Evolutionary conservation across 2,888 invertebrate genomes (phyloP), one percentile per base, ranked within the genome.

Genomic region (Drosophila histrio): DNA sequence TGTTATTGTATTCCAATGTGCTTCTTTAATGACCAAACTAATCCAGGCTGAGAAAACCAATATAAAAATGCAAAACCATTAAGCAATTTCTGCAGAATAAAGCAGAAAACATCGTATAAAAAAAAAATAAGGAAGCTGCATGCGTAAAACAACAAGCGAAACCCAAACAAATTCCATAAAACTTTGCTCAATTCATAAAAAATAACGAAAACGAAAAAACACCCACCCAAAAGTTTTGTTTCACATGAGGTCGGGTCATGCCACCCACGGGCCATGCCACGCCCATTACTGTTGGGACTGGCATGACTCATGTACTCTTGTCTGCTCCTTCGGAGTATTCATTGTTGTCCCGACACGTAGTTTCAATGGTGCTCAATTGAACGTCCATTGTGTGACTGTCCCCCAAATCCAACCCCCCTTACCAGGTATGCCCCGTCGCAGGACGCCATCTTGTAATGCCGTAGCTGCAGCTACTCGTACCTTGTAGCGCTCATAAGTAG

Each of bases 101-200:
- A n/a, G 15, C 32, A 46, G 32, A 49, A 39, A 32, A 54, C n/a
- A 38, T 22, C 36, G 34, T 36, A 44, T 11, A 53, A 61, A 30
- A 34, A 43, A 24, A 38, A 73, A 13, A 53, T 28, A 77, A 38
- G 26, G 17, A 39, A 66, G 46, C 49, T 72, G 77, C 52, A 46
- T 30, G 56, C 47, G 26, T 24, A 44, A 60, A 59, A 38, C 38
- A 46, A 46, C 44, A 9, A 46, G 39, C 36, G 26, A 54, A 66
- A 26, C 32, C 50, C 43, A 59, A 77, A 72, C 62, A 84, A 77
- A 85, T 69, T 70, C 47, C 52, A 77, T 63, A 65, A 80, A 84
- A 84, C 73, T 84, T 84, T 68, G 57, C n/a, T 19, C 36, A 53
- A 77, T 76, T 79, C 62, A 70, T 57, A 52, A 43, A 52, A 56